Evolutionary conservation across 1,140 invertebrate species (phyloP).

Genomic region (Microplitis mediator): DNA sequence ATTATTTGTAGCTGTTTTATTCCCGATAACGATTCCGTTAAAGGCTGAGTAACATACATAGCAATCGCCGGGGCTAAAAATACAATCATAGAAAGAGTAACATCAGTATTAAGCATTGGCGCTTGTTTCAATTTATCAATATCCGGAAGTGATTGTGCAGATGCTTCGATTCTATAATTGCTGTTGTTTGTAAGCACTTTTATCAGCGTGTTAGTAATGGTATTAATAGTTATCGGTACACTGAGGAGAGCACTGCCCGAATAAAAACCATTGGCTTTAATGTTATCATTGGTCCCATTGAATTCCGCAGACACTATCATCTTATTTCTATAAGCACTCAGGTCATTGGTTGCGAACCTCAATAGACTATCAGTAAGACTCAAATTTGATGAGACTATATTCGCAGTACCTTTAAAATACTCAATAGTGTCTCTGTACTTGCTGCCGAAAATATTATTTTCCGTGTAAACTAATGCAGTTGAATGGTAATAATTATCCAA

Average conservation of each 20-base stretch:
- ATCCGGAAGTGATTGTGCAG: conserved; percentile 47
- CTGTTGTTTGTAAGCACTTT: conserved; percentile 41
- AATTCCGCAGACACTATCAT: conserved; percentile 53
- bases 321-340: conserved; percentile 49
- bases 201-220: conserved; percentile 50
- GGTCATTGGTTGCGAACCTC: conserved; percentile 36
- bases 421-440: conserved; percentile 38
- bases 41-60: conserved; percentile 57
- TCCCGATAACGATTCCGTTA: conserved; percentile 51
- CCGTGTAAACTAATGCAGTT: conserved; percentile 41
- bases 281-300: conserved; percentile 34
- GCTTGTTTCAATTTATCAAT: not conserved
- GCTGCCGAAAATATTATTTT: conserved; percentile 32
- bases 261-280: conserved; percentile 48
- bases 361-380: conserved; percentile 42
- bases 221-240: conserved; percentile 52
- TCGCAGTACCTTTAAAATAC: conserved; percentile 25
- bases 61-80: conserved; percentile 30
- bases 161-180: conserved; percentile 44
- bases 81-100: conserved; percentile 19
- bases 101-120: not conserved
- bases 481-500: conserved; percentile 31
- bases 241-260: conserved; percentile 51
- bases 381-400: not conserved
- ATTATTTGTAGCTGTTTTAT: conserved; percentile 70